Evolutionary conservation across 1,140 invertebrate species (phyloP).

Genomic region (Chlorops oryzae): DNA sequence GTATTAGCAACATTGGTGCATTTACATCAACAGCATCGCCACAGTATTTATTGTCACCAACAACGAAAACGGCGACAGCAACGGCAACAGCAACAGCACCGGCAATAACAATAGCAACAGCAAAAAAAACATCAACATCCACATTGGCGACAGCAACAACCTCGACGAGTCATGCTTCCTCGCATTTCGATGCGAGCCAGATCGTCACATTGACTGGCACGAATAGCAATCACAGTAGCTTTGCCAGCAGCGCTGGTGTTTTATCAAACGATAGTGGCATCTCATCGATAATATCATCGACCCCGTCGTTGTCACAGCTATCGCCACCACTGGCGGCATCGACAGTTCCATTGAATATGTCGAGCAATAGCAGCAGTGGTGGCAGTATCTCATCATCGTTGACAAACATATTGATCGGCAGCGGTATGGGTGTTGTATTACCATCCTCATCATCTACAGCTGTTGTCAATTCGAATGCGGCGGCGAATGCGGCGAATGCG

Average conservation of each 20-base stretch:
- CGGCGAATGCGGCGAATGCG: conserved; percentile 1
- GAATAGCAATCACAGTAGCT: neutral
- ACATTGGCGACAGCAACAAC: neutral
- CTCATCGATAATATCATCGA: conserved; percentile 20
- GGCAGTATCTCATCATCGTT: too few species aligned
- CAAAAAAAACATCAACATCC: conserved; percentile 6
- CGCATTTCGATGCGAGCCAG: too few species aligned
- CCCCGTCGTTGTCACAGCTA: conserved; percentile 23
- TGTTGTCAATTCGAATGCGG: too few species aligned
- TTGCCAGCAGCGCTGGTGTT: neutral
- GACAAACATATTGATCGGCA: too few species aligned
- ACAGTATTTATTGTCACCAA: conserved; percentile 37
- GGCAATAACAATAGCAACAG: neutral
- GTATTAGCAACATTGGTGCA: conserved; percentile 9
- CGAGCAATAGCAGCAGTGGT: too few species aligned
- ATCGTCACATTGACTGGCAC: too few species aligned
- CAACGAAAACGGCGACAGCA: conserved; percentile 19
- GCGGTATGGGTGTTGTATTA: too few species aligned
- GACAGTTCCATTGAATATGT: too few species aligned
- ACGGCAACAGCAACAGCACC: too few species aligned
- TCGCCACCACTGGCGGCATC: conserved; percentile 34
- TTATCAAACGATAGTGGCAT: conserved; percentile 44
- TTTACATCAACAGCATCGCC: too few species aligned
- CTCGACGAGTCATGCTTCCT: too few species aligned
- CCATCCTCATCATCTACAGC: too few species aligned